These are phyloP conservation scores for Ophiothrix spiculata DNA, from an alignment of 35 echinoderm and acorn worm species.

Conservation along the genomic window DNA sequence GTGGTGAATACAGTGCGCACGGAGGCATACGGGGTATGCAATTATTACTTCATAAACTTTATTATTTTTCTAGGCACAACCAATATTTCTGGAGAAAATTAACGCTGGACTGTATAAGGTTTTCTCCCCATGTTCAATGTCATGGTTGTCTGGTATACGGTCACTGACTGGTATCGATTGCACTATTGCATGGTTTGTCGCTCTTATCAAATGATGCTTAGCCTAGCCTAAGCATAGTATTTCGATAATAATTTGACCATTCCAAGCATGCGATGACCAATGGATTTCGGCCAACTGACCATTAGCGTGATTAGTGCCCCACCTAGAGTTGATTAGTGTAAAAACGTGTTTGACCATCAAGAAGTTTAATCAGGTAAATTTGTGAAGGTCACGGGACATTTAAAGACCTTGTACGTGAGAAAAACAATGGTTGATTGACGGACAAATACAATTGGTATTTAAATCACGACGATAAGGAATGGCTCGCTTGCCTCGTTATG, in stretches of 20 bases:
- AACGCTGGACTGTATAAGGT: background rate
- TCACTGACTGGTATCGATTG: background rate
- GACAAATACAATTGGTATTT: too few species aligned
- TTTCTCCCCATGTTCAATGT: constrained; percentile 12
- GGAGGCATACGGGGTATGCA: background rate
- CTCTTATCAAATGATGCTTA: too few species aligned
- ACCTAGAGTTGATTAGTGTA: background rate
- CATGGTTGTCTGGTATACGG: background rate
- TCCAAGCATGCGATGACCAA: too few species aligned
- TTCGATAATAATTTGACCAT: too few species aligned
- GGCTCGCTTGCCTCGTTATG: too few species aligned
- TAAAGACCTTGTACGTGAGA: too few species aligned
- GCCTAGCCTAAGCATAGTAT: too few species aligned
- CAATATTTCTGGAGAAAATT: background rate
- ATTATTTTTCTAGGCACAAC: background rate
- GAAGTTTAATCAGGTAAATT: too few species aligned
- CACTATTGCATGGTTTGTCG: too few species aligned
- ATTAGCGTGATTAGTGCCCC: background rate
- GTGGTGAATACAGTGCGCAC: background rate
- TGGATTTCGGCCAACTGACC: background rate
- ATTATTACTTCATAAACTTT: background rate
- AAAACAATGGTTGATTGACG: too few species aligned
- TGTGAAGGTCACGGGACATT: too few species aligned
- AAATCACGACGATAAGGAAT: too few species aligned
- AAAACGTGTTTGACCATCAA: background rate